Evolutionary conservation across 1,140 invertebrate genomes (phyloP), one percentile per base, ranked within the genome.

Genomic region (Meloidogyne chitwoodi): DNA sequence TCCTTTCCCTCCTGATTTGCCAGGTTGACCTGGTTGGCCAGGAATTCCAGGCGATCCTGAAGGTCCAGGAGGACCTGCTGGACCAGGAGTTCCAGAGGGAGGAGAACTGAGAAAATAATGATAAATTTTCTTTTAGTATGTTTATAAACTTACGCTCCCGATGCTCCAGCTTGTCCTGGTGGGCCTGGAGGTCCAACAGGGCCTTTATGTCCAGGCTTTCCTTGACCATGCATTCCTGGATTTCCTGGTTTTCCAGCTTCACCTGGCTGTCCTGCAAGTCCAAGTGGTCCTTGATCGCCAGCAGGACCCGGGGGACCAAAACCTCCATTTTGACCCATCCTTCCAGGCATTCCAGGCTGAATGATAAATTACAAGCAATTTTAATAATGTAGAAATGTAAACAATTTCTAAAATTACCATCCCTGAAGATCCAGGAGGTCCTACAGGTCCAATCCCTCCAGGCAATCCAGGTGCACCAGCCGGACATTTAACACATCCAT

Each of bases 301-400:
- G 26, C 4, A 14, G 69, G 31, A 6, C 70, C 75, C 10, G 75
- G 70, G 2, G 63, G 38, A 4, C 76, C 76, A 44, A 62, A 67
- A 4, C 41, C 61, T 31, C 75, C 76, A 26, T 67, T 68, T 31
- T 79, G 38, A 1, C 75, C 78, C 64, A 78, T 63, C 26, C 73
- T 44, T 80, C 79, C 79, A 61, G 72, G 79, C 48, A 80, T 76
- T 31, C 79, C 79, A n/a, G 79, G 78, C 34, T 82, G 26, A 41
- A 38, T 4, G 19, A 38, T 3, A 38, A 38, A 34, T 5, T 44
- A 48, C 10, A 11, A 27, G 74, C 19, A n/a, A n/a, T 76, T 14
- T n/a, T 24, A 26, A 29, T 31, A 3, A 31, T 6, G 0, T 38
- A 38, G 8, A 38, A 6, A 38, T 38, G 29, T 73, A 29, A 11